Percentiles rank a stretch among this genome's conserved stretches.
These are phyloP conservation scores for Agrotis ipsilon DNA, from an alignment of 2,888 invertebrate species.

Conservation along the genomic window DNA sequence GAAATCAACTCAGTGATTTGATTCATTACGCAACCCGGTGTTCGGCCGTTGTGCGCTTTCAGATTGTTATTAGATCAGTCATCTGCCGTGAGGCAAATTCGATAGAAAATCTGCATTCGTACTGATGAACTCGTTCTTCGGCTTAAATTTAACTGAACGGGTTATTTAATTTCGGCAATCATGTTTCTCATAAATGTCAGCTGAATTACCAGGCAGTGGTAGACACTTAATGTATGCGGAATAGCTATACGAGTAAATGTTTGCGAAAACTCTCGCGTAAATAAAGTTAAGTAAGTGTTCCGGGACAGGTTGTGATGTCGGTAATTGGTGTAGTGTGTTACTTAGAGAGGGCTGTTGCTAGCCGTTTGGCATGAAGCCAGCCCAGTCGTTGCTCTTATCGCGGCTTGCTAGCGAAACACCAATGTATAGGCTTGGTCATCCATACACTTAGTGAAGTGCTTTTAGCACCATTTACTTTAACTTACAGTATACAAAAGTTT, in stretches of 20 bases:
- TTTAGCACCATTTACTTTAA: constrained; percentile 13
- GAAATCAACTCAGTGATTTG: constrained; percentile 72
- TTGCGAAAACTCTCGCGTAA: constrained; percentile 34
- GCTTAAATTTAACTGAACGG: constrained; percentile 16
- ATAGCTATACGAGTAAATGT: constrained; percentile 11
- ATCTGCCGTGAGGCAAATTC: constrained; percentile 43
- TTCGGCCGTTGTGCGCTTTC: constrained; percentile 53
- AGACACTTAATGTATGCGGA: background rate
- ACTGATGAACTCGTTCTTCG: constrained; percentile 39
- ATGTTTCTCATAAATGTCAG: constrained; percentile 4
- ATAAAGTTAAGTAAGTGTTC: constrained; percentile 51
- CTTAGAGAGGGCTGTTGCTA: constrained; percentile 60
- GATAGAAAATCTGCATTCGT: constrained; percentile 44
- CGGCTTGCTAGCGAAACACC: constrained; percentile 52
- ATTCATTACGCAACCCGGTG: constrained; percentile 61
- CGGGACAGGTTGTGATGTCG: constrained; percentile 56
- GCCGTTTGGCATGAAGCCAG: constrained; percentile 69
- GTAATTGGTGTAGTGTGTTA: constrained; percentile 69
- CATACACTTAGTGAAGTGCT: constrained; percentile 29
- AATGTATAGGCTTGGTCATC: constrained; percentile 32
- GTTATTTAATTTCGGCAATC: constrained; percentile 30
- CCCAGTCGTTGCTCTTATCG: constrained; percentile 69
- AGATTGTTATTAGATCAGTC: constrained; percentile 56
- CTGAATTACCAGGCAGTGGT: constrained; percentile 12
- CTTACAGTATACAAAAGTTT: background rate